Evolutionary conservation across 2,113 vertebrate species (phyloP), one percentile per base, ranked within the genome.

Genomic region (Bubalus kerabau): DNA sequence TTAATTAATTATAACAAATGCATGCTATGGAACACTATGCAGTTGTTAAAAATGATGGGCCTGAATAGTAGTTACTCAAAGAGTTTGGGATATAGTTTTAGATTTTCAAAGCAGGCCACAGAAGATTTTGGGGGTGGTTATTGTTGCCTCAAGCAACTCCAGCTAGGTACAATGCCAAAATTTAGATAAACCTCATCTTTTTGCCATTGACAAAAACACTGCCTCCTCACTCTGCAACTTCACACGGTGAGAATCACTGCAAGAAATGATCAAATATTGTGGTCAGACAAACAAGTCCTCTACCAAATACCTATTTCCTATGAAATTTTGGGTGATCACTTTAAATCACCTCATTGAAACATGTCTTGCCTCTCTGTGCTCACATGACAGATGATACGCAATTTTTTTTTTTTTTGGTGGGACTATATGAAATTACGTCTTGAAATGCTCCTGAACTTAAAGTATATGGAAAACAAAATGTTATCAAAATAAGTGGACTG

Each of bases 381-480:
- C 78, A 78, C 6, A 19, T 46, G 59, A 50, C 23, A 90, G 21
- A 19, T 67, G 40, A 67, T 40, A 94, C 6, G 11, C 4, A 54
- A 92, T 59, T 83, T 23, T 81, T 17, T 28, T 46, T 19, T 74
- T 32, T 57, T 7, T n/a, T 17, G 26, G 50, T 32, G 30, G 19
- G 32, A 71, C 32, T 21, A 0, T 71, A 50, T 87, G 14, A 91
- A 87, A 94, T 92, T 15, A 54, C 57, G 54, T 48, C 93, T 87
- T 87, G 62, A 91, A 94, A 90, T 30, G 71, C 46, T 43, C 8
- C 78, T 91, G 26, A 36, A 17, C 80, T 30, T 90, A 92, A 97
- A 97, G 90, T 86, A 85, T 16, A 24, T 50, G 30, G 90, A 76
- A 64, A 91, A 50, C 62, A 54, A 97, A 92, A 92, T 82, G 67